Base-by-base conservation (phyloP, 2,888 invertebrate species). In the Augiades crinisus region DNA sequence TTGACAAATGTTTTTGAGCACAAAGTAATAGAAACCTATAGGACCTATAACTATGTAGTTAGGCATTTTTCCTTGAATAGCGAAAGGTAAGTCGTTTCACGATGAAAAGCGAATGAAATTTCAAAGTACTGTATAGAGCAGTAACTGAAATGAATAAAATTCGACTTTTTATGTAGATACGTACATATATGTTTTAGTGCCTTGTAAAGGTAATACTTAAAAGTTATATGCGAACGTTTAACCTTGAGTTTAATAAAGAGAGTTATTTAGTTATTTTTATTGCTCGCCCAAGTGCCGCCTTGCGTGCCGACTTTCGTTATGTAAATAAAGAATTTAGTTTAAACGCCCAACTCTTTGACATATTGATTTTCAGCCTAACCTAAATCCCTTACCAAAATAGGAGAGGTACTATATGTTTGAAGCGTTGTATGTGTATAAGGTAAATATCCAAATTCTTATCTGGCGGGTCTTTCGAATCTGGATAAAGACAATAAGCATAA, bases 281-380 rank as follows among this genome's bases (percentile, higher is more conserved):
- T 27, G 30, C 27, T 17, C 16, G 36, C 17, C 13, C 43, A 36
- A 43, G 41, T 34, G 22, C 43, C 19, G 10, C 30, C 14, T 51
- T 21, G 44, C 50, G 50, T 51, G 44, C 13, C 50, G 36, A 21
- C 36, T 51, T 41, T 19, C 49, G 41, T 31, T 51, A 51, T 37
- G 44, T 37, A 51, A 51, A 51, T 51, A 51, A 44, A 37, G 44
- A 12, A 27, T 27, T 34, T 17, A 34, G 7, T 36, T 50, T 21
- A 17, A 43, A 51, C 55, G 43, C 43, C 43, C 46, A 41, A 43
- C 27, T 8, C 21, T 43, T 53, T 37, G 36, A 40, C 22, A 14
- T 34, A 45, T 34, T 22, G 45, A 45, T 45, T 45, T 44, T 34
- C 4, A 16, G 41, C 8, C n/a, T n/a, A n/a, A n/a, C n/a, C n/a